These are phyloP conservation scores for Frankliniella fusca DNA, from an alignment of 2,888 invertebrate genomes.

Conservation along the genomic window DNA sequence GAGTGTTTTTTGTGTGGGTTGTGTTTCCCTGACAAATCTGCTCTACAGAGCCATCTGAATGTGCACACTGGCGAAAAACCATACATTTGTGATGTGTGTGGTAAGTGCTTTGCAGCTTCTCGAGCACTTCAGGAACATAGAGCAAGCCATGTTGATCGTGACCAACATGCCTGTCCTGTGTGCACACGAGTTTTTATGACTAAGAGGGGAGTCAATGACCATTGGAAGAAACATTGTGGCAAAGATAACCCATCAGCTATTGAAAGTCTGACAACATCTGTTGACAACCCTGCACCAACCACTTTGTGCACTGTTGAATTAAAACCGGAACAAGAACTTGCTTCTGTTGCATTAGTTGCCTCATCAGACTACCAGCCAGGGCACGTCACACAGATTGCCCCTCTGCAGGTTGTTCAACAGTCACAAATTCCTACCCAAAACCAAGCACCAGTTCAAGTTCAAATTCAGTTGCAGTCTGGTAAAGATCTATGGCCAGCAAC, in stretches of 20 bases:
- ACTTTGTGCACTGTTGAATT: neutral
- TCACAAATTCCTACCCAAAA: neutral
- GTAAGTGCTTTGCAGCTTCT: constrained; percentile 31
- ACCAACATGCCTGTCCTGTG: neutral
- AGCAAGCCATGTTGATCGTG: neutral
- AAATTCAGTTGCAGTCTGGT: neutral
- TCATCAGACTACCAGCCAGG: neutral
- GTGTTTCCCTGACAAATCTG: neutral
- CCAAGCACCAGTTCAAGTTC: neutral
- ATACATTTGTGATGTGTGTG: constrained; percentile 34
- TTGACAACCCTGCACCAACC: neutral
- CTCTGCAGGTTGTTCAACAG: neutral
- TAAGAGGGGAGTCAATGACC: neutral
- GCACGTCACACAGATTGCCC: neutral
- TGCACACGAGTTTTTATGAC: constrained; percentile 12
- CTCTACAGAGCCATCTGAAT: neutral
- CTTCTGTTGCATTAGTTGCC: neutral
- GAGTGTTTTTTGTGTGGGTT: neutral
- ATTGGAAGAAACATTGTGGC: constrained; percentile 7
- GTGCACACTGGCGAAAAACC: neutral
- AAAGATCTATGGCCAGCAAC: constrained; percentile 1
- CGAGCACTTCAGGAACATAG: neutral
- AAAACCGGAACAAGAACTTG: neutral
- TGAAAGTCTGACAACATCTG: neutral
- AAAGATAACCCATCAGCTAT: neutral